Base-by-base conservation (phyloP, 2,888 invertebrate species). In the Oeneis ivallda region DNA sequence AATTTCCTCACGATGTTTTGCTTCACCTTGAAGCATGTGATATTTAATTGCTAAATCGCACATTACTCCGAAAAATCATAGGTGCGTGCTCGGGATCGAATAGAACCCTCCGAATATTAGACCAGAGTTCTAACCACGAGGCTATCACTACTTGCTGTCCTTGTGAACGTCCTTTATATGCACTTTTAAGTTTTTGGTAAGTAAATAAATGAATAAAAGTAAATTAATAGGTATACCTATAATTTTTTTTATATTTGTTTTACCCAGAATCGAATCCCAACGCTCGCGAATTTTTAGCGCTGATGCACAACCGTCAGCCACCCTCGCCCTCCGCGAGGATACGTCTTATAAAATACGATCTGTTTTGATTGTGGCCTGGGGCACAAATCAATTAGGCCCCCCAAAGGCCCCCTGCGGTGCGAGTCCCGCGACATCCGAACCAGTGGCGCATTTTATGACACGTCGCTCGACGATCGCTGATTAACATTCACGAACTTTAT, bases 331-430 rank as follows among this genome's bases (percentile, higher is more conserved):
- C 78, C 75, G 53, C 71, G 77, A 81, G 78, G 85, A 89, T 91
- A 86, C 85, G 83, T 91, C 92, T 91, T 92, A 90, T 92, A 92
- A 92, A 92, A 90, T 91, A 91, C 92, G 92, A 92, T 92, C 92
- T 92, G 92, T 92, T 92, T 92, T 92, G 92, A 92, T 92, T 92
- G 91, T 92, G 90, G 92, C 92, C 92, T 86, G 88, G 90, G 92
- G 92, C 92, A 90, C 92, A 91, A 91, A 92, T 92, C 92, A 92
- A 92, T 92, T 92, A 92, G 91, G 78, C 81, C 79, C 88, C 81
- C 86, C 81, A 73, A 61, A 71, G 84, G 81, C 82, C 86, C 79
- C 87, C 86, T 82, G 85, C 78, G 76, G 86, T 77, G 84, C 71
- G 65, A 71, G 81, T 75, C 77, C 81, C 82, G 82, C 86, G 85